These are phyloP conservation scores for Microcebus ravelobensis DNA, from an alignment of 2,113 vertebrate species.

Conservation along the genomic window DNA sequence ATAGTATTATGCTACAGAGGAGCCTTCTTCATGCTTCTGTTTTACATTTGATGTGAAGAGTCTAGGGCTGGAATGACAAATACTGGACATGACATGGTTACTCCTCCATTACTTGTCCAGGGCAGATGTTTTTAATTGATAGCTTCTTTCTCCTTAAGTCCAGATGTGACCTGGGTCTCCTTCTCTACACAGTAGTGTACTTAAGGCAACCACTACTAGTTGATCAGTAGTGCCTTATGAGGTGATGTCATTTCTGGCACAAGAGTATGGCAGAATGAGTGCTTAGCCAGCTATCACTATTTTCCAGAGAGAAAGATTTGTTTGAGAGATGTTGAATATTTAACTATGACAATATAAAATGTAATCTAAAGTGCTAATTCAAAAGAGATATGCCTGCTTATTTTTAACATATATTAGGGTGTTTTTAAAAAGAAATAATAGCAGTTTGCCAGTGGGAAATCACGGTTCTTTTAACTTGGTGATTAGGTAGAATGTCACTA, in stretches of 20 bases:
- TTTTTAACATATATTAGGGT: neutral
- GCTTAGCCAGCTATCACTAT: neutral
- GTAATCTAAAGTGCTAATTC: neutral
- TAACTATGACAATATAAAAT: conserved; percentile 28
- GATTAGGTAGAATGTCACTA: neutral
- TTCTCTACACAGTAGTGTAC: neutral
- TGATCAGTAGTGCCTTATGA: neutral
- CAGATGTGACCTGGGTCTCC: neutral
- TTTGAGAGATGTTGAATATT: conserved; percentile 38
- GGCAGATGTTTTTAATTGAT: neutral
- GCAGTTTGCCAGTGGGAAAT: neutral
- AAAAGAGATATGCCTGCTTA: neutral
- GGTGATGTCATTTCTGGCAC: neutral
- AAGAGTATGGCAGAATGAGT: neutral
- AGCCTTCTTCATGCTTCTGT: neutral
- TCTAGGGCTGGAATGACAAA: neutral
- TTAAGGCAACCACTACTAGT: neutral
- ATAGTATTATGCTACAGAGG: neutral
- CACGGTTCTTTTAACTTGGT: neutral
- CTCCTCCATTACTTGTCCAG: neutral
- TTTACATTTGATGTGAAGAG: neutral
- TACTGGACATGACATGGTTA: neutral
- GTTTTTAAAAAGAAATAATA: conserved; percentile 18
- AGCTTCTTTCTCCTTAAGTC: neutral
- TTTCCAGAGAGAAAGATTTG: neutral